A percentile compares a stretch with the other conserved stretches of the same genome.
phyloP scores from a whole-genome alignment of 2,797 vertebrate species.

The Petrocephalus sullivani region DNA sequence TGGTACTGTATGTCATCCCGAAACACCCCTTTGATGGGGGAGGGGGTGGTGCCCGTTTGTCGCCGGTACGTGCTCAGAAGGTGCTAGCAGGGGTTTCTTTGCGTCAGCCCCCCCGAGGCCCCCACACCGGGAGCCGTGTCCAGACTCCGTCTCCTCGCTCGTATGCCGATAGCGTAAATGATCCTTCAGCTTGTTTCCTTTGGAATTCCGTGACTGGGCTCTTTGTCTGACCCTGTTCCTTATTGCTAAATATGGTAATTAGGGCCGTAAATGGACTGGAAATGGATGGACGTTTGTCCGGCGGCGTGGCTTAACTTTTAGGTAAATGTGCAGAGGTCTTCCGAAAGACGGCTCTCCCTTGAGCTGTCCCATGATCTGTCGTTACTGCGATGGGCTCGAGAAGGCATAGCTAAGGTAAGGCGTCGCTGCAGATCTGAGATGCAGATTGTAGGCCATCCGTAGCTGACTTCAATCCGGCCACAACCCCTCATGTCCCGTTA shows the following conservation, averaged over 20 bases:
- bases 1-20: background rate
- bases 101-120: background rate
- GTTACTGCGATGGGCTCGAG: background rate
- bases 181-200: background rate
- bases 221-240: background rate
- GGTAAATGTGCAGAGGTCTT: background rate
- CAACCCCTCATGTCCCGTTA: conserved; percentile 30
- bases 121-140: background rate
- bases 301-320: background rate
- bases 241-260: background rate
- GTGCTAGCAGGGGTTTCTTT: background rate
- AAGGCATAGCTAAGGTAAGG: background rate
- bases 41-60: background rate
- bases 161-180: background rate
- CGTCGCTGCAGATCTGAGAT: background rate
- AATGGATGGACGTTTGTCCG: background rate
- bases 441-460: background rate
- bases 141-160: background rate
- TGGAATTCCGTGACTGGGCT: background rate
- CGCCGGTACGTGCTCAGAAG: background rate
- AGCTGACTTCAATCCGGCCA: conserved; percentile 23
- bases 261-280: background rate
- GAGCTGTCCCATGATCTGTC: background rate
- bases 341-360: background rate
- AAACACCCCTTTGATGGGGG: background rate